phyloP scores from a whole-genome alignment of 1,140 invertebrate genomes.

The Acromyrmex echinatior region DNA sequence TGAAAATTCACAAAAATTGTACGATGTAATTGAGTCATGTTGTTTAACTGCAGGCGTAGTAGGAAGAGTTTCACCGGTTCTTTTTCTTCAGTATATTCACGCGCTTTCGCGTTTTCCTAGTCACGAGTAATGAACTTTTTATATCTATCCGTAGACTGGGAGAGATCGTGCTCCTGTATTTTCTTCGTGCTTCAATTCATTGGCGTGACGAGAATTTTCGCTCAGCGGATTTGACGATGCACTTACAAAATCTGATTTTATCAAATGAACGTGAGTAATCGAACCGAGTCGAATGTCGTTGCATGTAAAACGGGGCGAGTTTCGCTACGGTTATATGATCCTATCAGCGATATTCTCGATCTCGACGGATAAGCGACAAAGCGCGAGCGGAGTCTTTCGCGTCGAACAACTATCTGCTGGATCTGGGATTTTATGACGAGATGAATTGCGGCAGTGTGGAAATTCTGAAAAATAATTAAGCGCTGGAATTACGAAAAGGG shows the following conservation, averaged over 20 bases:
- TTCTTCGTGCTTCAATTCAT: not conserved
- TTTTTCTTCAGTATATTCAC: conserved; percentile 12
- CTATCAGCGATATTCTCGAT: conserved; percentile 31
- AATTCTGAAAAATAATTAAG: conserved; percentile 18
- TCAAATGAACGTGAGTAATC: conserved; percentile 35
- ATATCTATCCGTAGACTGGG: not conserved
- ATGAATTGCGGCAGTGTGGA: conserved; percentile 3
- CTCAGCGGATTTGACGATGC: not conserved
- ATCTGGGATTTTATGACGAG: conserved; percentile 18
- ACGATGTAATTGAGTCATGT: not conserved
- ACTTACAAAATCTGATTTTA: conserved; percentile 53
- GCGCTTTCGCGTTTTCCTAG: conserved; percentile 21
- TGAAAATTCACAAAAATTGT: conserved; percentile 10
- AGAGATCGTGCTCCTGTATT: conserved; percentile 19
- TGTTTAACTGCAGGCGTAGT: not conserved
- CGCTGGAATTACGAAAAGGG: conserved; percentile 21
- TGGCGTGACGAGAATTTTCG: not conserved
- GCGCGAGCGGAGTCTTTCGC: not conserved
- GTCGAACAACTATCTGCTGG: not conserved
- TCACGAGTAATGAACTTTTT: conserved; percentile 48
- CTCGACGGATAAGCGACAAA: conserved; percentile 26
- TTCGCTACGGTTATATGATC: conserved; percentile 24
- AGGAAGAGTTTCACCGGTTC: not conserved
- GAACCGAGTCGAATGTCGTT: conserved; percentile 32
- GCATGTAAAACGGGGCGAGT: conserved; percentile 10